Conservation (phyloP, 2,888 invertebrate species). For the Erebia epiphron region DNA sequence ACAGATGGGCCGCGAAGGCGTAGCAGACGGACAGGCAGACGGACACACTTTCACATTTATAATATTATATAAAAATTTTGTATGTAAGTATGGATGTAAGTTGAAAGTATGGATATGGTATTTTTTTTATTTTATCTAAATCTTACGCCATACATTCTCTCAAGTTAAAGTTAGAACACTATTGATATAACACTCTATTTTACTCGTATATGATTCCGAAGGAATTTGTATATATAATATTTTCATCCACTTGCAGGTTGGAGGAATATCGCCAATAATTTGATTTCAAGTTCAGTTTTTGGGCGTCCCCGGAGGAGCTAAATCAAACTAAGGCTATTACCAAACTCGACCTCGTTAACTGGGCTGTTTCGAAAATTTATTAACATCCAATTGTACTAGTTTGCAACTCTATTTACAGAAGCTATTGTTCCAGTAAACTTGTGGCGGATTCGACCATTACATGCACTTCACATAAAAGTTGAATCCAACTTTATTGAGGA, state of each 20-base stretch:
- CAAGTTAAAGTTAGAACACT: too few relatives aligned
- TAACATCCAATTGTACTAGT: slow-evolving; percentile 36
- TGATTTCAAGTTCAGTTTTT: slow-evolving; percentile 39
- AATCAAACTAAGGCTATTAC: slow-evolving; percentile 41
- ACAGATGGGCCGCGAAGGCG: too few relatives aligned
- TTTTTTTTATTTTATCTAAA: too few relatives aligned
- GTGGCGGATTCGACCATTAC: slow-evolving; percentile 1
- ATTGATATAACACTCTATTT: not conserved
- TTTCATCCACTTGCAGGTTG: slow-evolving; percentile 26
- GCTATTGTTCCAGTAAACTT: slow-evolving; percentile 35
- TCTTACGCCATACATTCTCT: too few relatives aligned
- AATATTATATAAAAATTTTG: too few relatives aligned
- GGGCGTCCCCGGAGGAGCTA: slow-evolving; percentile 31
- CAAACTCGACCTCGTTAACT: slow-evolving; percentile 36
- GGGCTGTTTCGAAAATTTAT: slow-evolving; percentile 38
- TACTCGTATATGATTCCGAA: not conserved
- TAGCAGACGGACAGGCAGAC: too few relatives aligned
- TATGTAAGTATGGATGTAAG: too few relatives aligned
- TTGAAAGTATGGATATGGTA: too few relatives aligned
- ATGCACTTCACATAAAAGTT: not conserved
- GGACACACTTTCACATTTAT: too few relatives aligned
- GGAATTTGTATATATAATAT: slow-evolving; percentile 32
- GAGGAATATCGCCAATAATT: slow-evolving; percentile 38
- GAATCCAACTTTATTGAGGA: too few relatives aligned
- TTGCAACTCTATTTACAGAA: slow-evolving; percentile 37